Evolutionary conservation across 2,888 invertebrate species (phyloP), one percentile per base, ranked within the genome.

Genomic region (Dolichomitus sp.): DNA sequence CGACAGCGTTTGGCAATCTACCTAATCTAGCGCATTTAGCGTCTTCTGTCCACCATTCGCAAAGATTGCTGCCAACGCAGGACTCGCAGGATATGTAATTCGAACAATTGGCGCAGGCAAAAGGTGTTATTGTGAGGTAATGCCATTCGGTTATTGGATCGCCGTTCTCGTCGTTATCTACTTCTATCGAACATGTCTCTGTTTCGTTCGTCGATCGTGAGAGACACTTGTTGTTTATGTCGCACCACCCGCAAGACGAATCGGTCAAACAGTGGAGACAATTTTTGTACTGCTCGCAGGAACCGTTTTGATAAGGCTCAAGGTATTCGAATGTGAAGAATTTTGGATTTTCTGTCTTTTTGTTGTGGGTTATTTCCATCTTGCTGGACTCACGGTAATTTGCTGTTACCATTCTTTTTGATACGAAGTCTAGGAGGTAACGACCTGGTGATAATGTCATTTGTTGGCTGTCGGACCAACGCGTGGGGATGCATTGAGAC

Each of bases 31-130:
- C 96, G 91, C 99, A 99, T 27, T 97, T 95, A 0, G 98, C 98
- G 90, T 98, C 98, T 87, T 98, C 97, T 0, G 97, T 96, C 96
- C 97, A 97, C 99, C 99, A 99, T 94, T 99, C 99, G 94, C 99
- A 99, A 52, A 96, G 94, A 81, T 93, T 93, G n/a, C 96, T 94
- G 5, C 94, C 94, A 2, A 98, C 96, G 93, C 99, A 99, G 30
- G 97, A 96, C 88, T 97, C 96, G 92, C 99, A 99, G 68, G 97
- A 97, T 69, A 98, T 98, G 93, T 97, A 97, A 93, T 98, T 98
- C 0, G 97, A 97, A 92, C 99, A 99, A 89, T 97, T 97, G 11
- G 97, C 96, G 91, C 99, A 99, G 33, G 97, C 96, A 23, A 96
- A 96, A 0, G 98, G 97, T 88, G 97, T 97, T 85, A 97, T 95